A percentile compares a stretch with the other conserved stretches of the same genome.
phyloP scores from a whole-genome alignment of 2,797 vertebrate species.

The Miichthys miiuy region DNA sequence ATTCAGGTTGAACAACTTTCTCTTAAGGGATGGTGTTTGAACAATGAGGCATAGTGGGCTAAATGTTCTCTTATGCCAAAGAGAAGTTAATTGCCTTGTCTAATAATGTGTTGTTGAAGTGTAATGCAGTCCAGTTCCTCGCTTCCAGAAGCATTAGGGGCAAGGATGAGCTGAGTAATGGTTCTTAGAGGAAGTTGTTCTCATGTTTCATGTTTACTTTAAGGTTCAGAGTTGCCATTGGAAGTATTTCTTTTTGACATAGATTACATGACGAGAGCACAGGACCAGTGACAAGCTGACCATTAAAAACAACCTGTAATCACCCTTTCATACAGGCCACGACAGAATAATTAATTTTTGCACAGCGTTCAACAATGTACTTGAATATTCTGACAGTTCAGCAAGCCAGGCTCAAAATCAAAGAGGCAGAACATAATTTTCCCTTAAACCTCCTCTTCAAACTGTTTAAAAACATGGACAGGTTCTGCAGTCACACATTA shows the following conservation, averaged over 20 bases:
- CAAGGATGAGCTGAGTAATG: neutral
- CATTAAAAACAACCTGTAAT: constrained; percentile 17
- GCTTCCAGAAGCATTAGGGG: neutral
- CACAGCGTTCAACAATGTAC: neutral
- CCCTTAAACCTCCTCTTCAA: constrained; percentile 2
- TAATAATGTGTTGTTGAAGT: neutral
- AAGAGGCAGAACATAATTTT: constrained; percentile 12
- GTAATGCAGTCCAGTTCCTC: neutral
- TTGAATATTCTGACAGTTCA: constrained; percentile 10
- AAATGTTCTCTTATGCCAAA: neutral
- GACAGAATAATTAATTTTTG: constrained; percentile 14
- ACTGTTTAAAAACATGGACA: neutral
- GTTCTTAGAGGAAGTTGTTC: constrained; percentile 8
- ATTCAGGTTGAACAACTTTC: neutral
- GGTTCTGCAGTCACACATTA: neutral
- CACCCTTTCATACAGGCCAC: neutral
- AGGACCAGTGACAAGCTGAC: neutral
- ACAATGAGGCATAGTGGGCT: neutral
- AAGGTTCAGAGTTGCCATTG: constrained; percentile 11
- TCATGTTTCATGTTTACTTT: constrained; percentile 21
- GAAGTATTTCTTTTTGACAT: constrained; percentile 14
- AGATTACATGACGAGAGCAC: constrained; percentile 1
- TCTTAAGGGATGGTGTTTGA: neutral
- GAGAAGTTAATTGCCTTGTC: neutral
- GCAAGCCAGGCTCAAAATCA: neutral